These are phyloP conservation scores for Leptinotarsa defecta DNA, from an alignment of 1,140 invertebrate species.

Conservation along the genomic window DNA sequence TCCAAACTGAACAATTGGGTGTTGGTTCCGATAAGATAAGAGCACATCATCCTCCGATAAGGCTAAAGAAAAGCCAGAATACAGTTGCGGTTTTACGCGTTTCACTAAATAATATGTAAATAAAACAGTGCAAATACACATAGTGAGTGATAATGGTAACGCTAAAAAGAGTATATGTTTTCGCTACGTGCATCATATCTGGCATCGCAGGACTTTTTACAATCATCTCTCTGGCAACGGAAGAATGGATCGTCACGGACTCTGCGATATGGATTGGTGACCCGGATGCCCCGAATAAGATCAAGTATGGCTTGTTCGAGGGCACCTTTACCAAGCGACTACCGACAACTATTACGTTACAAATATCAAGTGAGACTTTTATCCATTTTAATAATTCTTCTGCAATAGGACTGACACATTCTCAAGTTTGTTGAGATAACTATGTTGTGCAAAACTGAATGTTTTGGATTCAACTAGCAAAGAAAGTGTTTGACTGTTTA, in stretches of 20 bases:
- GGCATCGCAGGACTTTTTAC: constrained; percentile 32
- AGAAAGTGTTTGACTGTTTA: no score
- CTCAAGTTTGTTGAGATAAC: no score
- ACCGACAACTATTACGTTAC: not conserved
- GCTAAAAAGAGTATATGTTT: constrained; percentile 32
- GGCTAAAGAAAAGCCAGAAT: no score
- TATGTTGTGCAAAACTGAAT: no score
- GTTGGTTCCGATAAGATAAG: no score
- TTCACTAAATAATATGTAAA: not conserved
- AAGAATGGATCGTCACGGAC: constrained; percentile 34
- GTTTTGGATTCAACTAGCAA: no score
- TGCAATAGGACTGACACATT: no score
- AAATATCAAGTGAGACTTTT: constrained; percentile 23
- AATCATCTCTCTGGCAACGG: constrained; percentile 36
- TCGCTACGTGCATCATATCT: constrained; percentile 31
- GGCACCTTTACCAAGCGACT: constrained; percentile 10
- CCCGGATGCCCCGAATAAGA: not conserved
- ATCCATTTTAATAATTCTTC: no score
- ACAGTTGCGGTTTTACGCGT: no score
- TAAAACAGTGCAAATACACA: not conserved
- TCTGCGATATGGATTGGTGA: no score
- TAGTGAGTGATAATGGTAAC: constrained; percentile 33
- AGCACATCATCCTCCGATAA: no score
- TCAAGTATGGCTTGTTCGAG: constrained; percentile 36
- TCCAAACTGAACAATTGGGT: no score